phyloP scores from a whole-genome alignment of 2,888 invertebrate species.

The Sclerodermus sp. region DNA sequence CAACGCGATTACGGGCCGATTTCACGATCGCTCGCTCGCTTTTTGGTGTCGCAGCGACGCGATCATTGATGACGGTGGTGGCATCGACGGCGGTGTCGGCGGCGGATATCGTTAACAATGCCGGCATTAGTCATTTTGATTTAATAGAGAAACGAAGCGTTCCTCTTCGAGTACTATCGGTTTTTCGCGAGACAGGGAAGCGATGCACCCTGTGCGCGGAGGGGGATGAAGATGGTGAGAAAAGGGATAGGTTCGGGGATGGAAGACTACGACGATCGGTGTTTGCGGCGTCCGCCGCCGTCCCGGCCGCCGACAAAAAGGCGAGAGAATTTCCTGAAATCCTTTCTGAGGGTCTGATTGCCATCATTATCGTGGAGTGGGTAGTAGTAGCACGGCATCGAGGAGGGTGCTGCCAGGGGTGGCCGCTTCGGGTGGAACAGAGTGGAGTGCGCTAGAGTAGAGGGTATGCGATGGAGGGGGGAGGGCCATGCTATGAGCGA shows the following conservation, averaged over 20 bases:
- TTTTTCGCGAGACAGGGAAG: too few species aligned
- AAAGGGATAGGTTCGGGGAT: slow-evolving; percentile 10
- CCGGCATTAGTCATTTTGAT: too few species aligned
- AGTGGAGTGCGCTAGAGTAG: too few species aligned
- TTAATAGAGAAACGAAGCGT: too few species aligned
- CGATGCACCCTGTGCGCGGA: background rate
- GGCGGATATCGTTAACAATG: too few species aligned
- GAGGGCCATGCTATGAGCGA: background rate
- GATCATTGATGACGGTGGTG: too few species aligned
- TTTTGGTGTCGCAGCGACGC: too few species aligned
- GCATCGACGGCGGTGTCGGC: too few species aligned
- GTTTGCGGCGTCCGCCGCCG: slow-evolving; percentile 55
- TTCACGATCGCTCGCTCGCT: too few species aligned
- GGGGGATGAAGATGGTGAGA: background rate
- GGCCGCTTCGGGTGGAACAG: too few species aligned
- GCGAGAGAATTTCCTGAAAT: slow-evolving; percentile 59
- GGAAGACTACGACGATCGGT: slow-evolving; percentile 46
- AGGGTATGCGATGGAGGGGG: slow-evolving; percentile 3
- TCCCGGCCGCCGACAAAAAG: slow-evolving; percentile 55
- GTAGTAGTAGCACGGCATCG: slow-evolving; percentile 44
- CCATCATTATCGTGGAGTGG: slow-evolving; percentile 58
- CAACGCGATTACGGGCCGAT: too few species aligned
- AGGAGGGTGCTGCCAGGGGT: slow-evolving; percentile 25
- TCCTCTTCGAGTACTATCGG: too few species aligned
- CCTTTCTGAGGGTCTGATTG: slow-evolving; percentile 58